phyloP scores from a whole-genome alignment of 2,797 vertebrate genomes.

The Semaprochilodus insignis region DNA sequence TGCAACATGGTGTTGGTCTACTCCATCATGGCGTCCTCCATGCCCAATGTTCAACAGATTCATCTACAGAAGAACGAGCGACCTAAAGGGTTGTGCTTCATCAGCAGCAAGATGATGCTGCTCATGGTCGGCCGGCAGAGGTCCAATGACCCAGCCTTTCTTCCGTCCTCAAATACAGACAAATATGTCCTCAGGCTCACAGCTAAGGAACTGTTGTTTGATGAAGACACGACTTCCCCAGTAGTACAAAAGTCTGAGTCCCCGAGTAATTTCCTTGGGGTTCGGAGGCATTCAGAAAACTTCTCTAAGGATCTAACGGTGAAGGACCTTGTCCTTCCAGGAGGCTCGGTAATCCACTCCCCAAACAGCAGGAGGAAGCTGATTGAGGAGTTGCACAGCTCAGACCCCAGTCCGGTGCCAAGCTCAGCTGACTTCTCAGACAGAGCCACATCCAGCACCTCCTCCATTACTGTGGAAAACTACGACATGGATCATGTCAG shows the following conservation, averaged over 20 bases:
- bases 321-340: slow-evolving; percentile 83
- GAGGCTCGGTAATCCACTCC: slow-evolving; percentile 71
- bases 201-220: slow-evolving; percentile 80
- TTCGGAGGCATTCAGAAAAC: slow-evolving; percentile 83
- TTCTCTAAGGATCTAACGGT: slow-evolving; percentile 71
- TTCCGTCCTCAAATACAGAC: slow-evolving; percentile 89
- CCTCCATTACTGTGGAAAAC: slow-evolving; percentile 74
- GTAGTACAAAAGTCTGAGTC: slow-evolving; percentile 68
- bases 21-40: slow-evolving; percentile 81
- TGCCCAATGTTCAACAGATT: slow-evolving; percentile 91
- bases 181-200: slow-evolving; percentile 86
- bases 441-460: slow-evolving; percentile 72
- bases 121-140: slow-evolving; percentile 91
- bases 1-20: slow-evolving; percentile 90
- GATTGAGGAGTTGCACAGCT: slow-evolving; percentile 84
- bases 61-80: slow-evolving; percentile 87
- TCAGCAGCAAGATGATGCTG: slow-evolving; percentile 86
- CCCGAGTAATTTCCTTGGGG: slow-evolving; percentile 68
- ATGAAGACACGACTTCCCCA: slow-evolving; percentile 65
- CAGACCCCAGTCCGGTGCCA: slow-evolving; percentile 79
- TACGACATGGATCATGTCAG: slow-evolving; percentile 76
- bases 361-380: slow-evolving; percentile 78
- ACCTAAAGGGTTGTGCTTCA: slow-evolving; percentile 93
- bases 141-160: slow-evolving; percentile 85
- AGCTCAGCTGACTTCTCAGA: slow-evolving; percentile 82